These are phyloP conservation scores for Hydra vulgaris DNA, from an alignment of 30 jellyfish, hydroid and myxozoan species.

Conservation along the genomic window DNA sequence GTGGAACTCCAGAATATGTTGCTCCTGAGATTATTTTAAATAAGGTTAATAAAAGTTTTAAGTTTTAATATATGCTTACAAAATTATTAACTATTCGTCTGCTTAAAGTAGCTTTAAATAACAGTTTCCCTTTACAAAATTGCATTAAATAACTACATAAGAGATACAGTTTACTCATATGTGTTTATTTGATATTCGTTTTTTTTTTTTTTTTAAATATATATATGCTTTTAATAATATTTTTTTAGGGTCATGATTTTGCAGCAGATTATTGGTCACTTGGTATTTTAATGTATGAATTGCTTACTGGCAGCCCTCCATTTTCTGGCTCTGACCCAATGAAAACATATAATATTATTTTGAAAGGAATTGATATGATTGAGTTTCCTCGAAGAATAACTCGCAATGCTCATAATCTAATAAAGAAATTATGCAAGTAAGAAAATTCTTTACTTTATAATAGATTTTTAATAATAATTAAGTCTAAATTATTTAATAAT, in stretches of 20 bases:
- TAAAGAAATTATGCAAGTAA: conserved; percentile 96
- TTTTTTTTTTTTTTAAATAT: neutral
- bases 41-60: conserved; percentile 33
- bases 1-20: conserved; percentile 98
- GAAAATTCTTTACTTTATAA: conserved; percentile 1
- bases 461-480: neutral
- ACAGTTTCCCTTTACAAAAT: no score
- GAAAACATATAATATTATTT: conserved; percentile 90
- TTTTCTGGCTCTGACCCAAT: conserved; percentile 98
- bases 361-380: conserved; percentile 92
- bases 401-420: conserved; percentile 87
- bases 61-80: no score
- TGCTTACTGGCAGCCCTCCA: conserved; percentile 98
- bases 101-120: no score
- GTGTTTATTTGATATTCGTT: neutral
- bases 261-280: conserved; percentile 99
- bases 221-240: neutral
- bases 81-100: no score
- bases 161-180: neutral
- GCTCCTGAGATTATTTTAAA: conserved; percentile 97
- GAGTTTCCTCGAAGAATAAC: conserved; percentile 92
- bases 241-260: conserved; percentile 89
- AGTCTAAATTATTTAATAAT: neutral
- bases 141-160: no score
- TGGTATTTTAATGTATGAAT: conserved; percentile 96